These are phyloP conservation scores for Montipora capitata DNA, from an alignment of 92 coral and sea anemone genomes.

Conservation along the genomic window DNA sequence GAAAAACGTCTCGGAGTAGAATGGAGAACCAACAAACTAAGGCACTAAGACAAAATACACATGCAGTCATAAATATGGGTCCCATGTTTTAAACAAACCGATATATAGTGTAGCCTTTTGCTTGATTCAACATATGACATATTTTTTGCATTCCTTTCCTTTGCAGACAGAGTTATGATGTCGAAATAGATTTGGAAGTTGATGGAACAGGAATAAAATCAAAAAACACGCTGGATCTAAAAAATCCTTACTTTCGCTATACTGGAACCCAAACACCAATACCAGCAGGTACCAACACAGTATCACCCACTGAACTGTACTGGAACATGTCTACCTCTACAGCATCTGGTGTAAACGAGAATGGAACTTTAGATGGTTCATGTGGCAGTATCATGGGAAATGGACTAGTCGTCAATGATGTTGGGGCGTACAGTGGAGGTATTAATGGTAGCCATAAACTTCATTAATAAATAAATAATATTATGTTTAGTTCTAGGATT, in stretches of 20 bases:
- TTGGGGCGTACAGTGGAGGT: constrained; percentile 56
- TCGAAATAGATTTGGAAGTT: constrained; percentile 85
- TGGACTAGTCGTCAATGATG: constrained; percentile 64
- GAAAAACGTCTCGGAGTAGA: too few species aligned
- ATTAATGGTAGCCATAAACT: not conserved
- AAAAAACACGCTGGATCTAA: constrained; percentile 88
- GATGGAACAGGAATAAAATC: constrained; percentile 92
- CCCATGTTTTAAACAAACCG: too few species aligned
- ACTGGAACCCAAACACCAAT: constrained; percentile 88
- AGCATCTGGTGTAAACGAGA: constrained; percentile 46
- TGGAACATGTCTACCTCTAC: constrained; percentile 83
- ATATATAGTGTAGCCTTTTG: too few species aligned
- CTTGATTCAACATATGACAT: not conserved
- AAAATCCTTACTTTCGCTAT: constrained; percentile 97
- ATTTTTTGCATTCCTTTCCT: not conserved
- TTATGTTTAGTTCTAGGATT: too few species aligned
- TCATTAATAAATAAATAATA: too few species aligned
- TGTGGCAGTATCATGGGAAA: constrained; percentile 59
- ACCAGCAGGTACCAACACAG: constrained; percentile 91
- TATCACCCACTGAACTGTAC: constrained; percentile 95
- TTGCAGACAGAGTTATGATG: constrained; percentile 96
- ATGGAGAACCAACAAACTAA: too few species aligned
- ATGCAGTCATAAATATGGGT: too few species aligned
- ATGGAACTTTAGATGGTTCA: constrained; percentile 58
- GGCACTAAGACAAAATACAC: too few species aligned